These are phyloP conservation scores for Geococcyx californianus DNA, from an alignment of 2,113 vertebrate species.

Conservation along the genomic window DNA sequence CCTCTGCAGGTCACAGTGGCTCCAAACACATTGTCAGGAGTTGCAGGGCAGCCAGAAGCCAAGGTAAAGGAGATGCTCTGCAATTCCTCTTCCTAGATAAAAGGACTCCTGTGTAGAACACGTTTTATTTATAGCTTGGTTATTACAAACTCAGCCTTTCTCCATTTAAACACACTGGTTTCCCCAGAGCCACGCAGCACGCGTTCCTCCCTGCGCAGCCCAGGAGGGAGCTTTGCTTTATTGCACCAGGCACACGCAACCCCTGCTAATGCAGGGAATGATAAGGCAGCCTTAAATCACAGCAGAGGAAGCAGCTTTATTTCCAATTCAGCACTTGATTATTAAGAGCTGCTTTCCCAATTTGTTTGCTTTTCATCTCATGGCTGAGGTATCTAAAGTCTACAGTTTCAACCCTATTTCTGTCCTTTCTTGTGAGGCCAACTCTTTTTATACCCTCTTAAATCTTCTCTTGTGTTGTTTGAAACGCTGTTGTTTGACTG, in stretches of 20 bases:
- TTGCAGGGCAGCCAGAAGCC: neutral
- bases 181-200: neutral
- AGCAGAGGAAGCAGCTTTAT: neutral
- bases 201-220: neutral
- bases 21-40: accelerated
- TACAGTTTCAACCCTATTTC: neutral
- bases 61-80: neutral
- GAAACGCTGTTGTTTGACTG: neutral
- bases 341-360: neutral
- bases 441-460: neutral
- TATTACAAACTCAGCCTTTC: neutral
- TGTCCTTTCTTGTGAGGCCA: neutral
- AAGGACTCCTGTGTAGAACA: neutral
- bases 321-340: neutral
- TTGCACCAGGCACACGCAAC: neutral
- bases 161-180: neutral
- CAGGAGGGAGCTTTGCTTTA: neutral
- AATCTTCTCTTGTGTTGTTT: neutral
- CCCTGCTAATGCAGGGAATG: neutral
- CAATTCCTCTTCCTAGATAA: neutral
- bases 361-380: neutral
- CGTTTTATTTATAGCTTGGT: neutral
- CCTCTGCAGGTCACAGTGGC: accelerated
- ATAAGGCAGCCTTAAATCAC: neutral
- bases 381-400: neutral